Conservation (phyloP, 2,888 invertebrate genomes). For the Molorchus minor region DNA sequence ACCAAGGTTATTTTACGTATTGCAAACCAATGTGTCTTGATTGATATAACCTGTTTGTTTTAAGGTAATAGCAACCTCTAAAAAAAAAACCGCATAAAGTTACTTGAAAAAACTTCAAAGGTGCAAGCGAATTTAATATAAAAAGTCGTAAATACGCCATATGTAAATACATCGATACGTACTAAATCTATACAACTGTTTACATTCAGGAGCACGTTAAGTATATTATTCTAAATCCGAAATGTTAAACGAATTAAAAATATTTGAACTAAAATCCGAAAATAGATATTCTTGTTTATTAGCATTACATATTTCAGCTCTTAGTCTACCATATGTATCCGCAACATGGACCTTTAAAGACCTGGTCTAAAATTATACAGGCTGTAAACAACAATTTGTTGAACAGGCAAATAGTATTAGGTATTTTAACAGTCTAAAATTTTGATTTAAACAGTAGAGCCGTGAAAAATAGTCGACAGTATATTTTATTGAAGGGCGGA, state of each 20-base stretch:
- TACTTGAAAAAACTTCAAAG: slow-evolving; percentile 18
- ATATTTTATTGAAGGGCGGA: no score
- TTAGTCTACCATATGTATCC: slow-evolving; percentile 23
- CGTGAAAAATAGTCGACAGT: no score
- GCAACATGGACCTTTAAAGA: slow-evolving; percentile 3
- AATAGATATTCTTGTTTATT: slow-evolving; percentile 48
- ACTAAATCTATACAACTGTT: slow-evolving; percentile 33
- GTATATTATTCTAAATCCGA: slow-evolving; percentile 45
- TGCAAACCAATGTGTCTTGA: no score
- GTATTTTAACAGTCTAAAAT: no score
- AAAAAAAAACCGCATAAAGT: no score
- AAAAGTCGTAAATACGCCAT: slow-evolving; percentile 18
- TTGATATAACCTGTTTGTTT: no score
- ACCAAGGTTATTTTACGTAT: no score
- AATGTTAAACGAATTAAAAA: slow-evolving; percentile 45
- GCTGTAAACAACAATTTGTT: no score
- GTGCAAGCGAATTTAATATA: slow-evolving; percentile 12
- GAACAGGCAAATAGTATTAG: no score
- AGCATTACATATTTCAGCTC: slow-evolving; percentile 47
- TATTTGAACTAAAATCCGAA: slow-evolving; percentile 47
- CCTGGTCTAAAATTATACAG: slow-evolving; percentile 24
- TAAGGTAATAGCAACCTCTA: no score
- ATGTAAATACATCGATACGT: slow-evolving; percentile 36
- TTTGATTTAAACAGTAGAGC: no score
- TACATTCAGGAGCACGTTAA: slow-evolving; percentile 34